Evolutionary conservation across 2,888 invertebrate genomes (phyloP).

Genomic region (Alloplasta piceator): DNA sequence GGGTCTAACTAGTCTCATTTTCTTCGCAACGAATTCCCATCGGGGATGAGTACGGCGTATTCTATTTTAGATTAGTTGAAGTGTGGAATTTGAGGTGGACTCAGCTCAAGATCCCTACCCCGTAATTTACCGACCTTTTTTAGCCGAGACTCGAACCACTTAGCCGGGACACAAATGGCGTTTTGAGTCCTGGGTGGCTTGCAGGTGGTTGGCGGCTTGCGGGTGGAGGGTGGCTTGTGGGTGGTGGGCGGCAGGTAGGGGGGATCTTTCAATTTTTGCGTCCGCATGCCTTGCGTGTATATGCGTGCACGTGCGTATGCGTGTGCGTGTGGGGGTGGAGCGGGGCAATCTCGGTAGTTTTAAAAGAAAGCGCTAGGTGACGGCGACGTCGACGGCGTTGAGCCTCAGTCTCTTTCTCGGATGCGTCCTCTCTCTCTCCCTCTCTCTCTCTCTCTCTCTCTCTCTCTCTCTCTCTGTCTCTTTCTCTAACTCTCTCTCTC

Average conservation of each 20-base stretch:
- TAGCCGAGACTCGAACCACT: no score
- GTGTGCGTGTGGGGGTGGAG: constrained; percentile 10
- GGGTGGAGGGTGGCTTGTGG: no score
- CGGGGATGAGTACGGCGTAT: no score
- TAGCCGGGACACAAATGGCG: no score
- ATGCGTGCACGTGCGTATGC: neutral
- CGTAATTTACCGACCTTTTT: no score
- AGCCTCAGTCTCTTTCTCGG: no score
- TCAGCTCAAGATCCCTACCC: constrained; percentile 1
- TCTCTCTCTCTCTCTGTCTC: neutral
- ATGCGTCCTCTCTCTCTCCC: neutral
- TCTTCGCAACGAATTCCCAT: no score
- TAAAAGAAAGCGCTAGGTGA: neutral
- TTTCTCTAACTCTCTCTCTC: no score
- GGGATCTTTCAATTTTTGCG: no score
- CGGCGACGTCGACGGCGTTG: neutral
- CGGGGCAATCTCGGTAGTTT: neutral
- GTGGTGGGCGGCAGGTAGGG: neutral
- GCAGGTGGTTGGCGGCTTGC: constrained; percentile 31
- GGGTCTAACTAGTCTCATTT: no score
- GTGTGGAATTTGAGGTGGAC: constrained; percentile 72
- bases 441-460: neutral
- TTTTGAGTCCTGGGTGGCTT: no score
- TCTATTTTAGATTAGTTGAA: constrained; percentile 48
- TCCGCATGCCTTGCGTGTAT: neutral